Evolutionary conservation across 2,113 vertebrate species (phyloP), one percentile per base, ranked within the genome.

Genomic region (Pangasianodon gigas): DNA sequence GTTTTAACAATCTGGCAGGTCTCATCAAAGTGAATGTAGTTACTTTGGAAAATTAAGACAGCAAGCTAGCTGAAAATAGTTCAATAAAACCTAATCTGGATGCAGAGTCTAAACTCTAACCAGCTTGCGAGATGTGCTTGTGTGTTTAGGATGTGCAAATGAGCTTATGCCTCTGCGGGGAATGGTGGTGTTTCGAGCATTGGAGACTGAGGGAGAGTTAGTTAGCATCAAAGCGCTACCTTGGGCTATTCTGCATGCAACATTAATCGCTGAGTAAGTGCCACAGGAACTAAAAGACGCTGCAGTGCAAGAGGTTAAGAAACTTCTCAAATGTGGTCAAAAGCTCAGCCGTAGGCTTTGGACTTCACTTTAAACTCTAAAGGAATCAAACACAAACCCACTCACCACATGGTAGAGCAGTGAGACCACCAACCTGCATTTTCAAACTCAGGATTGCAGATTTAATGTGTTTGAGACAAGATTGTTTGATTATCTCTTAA

Each of bases 221-320:
- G 69, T 51, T 83, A 24, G 44, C 60, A 90, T 91, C 83, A 91
- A 90, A 91, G 88, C 21, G 21, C 79, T 11, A 88, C 83, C 87
- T 79, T 37, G 65, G 90, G 82, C 26, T 86, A 44, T 79, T 82
- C 58, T 88, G 10, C 71, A 85, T 83, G 48, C 74, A 89, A 82
- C 89, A 87, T 89, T 90, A 75, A 90, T 92, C 21, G 83, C 51
- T 51, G 56, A 85, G 80, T 58, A 84, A 88, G 52, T 58, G 65
- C 83, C 79, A 67, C 37, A 62, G 81, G 44, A 86, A 67, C 21
- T 87, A 81, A 77, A 80, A 60, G 29, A 19, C 41, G 7, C 84
- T 88, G 58, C 29, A 54, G 26, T 87, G 37, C 37, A 54, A 69
- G 82, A 79, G 85, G 84, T 90, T 89, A 77, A 48, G 82, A 37